Evolutionary conservation across 1,140 invertebrate species (phyloP).

Genomic region (Liolophura sinensis): DNA sequence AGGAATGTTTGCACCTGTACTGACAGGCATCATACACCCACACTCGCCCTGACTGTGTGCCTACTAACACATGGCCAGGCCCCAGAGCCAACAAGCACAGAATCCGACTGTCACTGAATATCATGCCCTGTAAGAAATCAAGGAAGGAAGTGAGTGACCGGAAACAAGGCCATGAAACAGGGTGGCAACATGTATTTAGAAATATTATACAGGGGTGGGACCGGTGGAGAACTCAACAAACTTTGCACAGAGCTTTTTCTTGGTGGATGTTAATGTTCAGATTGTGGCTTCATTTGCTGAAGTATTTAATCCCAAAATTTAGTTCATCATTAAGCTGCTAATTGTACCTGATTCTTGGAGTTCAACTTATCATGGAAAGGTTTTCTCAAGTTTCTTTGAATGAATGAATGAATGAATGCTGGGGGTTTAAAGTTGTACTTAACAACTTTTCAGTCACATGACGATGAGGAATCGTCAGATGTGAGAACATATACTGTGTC

Average conservation of each 20-base stretch:
- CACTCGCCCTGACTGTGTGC: conserved; percentile 36
- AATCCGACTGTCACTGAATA: conserved; percentile 38
- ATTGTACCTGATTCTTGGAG: not conserved
- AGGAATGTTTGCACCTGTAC: conserved; percentile 24
- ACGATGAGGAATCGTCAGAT: no score
- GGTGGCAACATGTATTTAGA: not conserved
- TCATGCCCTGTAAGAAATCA: conserved; percentile 28
- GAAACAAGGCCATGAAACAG: no score
- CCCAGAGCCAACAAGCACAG: conserved; percentile 33
- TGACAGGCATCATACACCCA: conserved; percentile 35
- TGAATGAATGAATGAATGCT: no score
- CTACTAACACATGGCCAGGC: conserved; percentile 29
- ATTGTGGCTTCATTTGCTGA: not conserved
- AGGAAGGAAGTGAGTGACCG: no score
- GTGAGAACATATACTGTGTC: no score
- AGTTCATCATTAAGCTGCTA: not conserved
- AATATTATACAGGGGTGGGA: not conserved
- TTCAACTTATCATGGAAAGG: not conserved
- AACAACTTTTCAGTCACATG: no score
- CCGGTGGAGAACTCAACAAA: not conserved
- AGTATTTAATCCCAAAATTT: not conserved
- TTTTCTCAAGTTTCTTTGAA: no score
- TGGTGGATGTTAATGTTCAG: not conserved
- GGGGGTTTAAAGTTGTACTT: no score
- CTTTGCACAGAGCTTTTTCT: not conserved